These are phyloP conservation scores for Entomyzon cyanotis DNA, from an alignment of 2,113 vertebrate genomes.

Conservation along the genomic window DNA sequence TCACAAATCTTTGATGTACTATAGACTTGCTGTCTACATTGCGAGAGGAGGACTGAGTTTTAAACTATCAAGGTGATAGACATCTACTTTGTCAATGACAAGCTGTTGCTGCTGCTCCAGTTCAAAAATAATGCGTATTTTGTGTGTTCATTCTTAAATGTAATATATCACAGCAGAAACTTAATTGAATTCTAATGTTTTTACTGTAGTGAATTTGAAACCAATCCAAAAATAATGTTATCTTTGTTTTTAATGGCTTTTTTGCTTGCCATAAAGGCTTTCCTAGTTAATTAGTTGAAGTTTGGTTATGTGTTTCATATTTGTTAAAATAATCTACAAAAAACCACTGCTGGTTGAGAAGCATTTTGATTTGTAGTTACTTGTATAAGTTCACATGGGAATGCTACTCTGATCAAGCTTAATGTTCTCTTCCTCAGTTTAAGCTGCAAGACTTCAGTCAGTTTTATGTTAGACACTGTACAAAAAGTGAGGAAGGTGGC, in stretches of 20 bases:
- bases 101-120: neutral
- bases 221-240: neutral
- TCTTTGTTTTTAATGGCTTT: neutral
- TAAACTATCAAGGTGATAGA: neutral
- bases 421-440: neutral
- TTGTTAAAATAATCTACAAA: neutral
- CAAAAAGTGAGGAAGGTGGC: neutral
- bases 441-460: neutral
- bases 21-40: neutral
- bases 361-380: neutral
- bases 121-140: neutral
- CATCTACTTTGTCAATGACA: neutral
- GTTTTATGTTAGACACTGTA: neutral
- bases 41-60: neutral
- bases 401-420: neutral
- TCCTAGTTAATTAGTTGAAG: neutral
- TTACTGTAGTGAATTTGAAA: neutral
- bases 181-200: neutral
- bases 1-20: neutral
- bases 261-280: neutral
- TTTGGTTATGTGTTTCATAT: neutral
- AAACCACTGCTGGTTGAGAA: neutral
- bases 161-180: neutral
- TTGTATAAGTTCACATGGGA: fast-evolving
- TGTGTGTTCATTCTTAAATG: neutral